phyloP scores from a whole-genome alignment of 2,888 invertebrate species.

The Stenodema calcarata region DNA sequence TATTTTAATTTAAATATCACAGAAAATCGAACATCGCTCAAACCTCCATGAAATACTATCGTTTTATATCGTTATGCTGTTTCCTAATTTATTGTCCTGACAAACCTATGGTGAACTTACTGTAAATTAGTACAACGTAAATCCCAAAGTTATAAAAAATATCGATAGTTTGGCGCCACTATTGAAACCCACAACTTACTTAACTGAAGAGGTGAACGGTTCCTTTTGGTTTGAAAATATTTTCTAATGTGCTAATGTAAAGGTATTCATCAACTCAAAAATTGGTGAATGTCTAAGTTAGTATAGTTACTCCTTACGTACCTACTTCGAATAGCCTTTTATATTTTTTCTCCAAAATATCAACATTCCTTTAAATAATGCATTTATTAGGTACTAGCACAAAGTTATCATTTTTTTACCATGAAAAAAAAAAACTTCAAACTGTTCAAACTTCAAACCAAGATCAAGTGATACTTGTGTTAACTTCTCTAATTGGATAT shows the following conservation, averaged over 20 bases:
- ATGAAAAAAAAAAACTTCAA: background rate
- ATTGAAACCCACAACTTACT: too few species aligned
- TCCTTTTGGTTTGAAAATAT: background rate
- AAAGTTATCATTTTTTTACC: background rate
- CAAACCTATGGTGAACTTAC: too few species aligned
- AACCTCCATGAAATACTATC: too few species aligned
- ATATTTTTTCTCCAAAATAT: background rate
- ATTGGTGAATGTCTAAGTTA: background rate
- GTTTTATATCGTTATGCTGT: too few species aligned
- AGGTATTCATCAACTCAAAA: too few species aligned
- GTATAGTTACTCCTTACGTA: background rate
- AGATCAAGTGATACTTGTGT: background rate
- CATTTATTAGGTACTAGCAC: background rate
- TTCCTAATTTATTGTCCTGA: too few species aligned
- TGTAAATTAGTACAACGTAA: too few species aligned
- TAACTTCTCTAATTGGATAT: too few species aligned
- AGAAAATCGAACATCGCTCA: too few species aligned
- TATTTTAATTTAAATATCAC: too few species aligned
- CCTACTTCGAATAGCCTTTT: background rate
- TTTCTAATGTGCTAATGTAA: background rate
- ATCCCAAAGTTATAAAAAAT: too few species aligned
- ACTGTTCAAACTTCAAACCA: background rate
- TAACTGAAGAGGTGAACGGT: background rate
- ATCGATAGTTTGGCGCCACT: too few species aligned
- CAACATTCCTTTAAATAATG: conserved; percentile 7